Evolutionary conservation across 37 sponge, comb jelly and placozoan species (phyloP), one percentile per base, ranked within the genome.

Genomic region (Corticium candelabrum): DNA sequence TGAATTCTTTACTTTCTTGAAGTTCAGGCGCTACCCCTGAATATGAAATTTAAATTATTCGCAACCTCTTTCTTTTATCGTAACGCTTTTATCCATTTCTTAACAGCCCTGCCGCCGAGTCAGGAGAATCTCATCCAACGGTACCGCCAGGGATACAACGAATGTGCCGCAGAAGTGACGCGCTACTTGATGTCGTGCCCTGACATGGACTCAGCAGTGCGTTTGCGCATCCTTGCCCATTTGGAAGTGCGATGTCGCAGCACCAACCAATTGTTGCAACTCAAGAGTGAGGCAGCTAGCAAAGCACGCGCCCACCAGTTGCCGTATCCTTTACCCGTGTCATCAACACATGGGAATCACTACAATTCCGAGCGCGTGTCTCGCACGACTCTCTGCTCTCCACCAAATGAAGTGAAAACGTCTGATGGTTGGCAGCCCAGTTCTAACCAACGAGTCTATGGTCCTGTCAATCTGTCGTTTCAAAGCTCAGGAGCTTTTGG

Each of bases 101-200:
- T 50, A 11, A 27, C 62, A 50, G 62, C 62, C 15, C 21, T 50
- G 62, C 62, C 62, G 62, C 15, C 21, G 15, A 21, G 62, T 27
- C 62, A 50, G 15, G 62, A 50, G 62, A 21, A 50, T 27, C 15
- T n/a, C 74, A 72, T 72, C 21, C 32, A 35, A 27, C 32, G 37
- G 29, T 72, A 72, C 38, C 11, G 0, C 21, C 32, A 37, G 74
- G 74, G 74, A 11, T 72, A 72, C 38, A 72, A 72, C 38, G 74
- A 72, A 27, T 72, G 74, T n/a, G 74, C 74, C 15, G 11, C 74
- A 27, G 74, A 72, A 27, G 74, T 72, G 21, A 35, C 74, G 37
- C 74, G 74, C 30, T 72, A 72, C 21, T n/a, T 72, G 15, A 29
- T 72, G 37, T 37, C 74, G 37, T 37, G 37, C 38, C 32, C 32